Conservation (phyloP, 2,888 invertebrate species). For the Hypercompe scribonia region DNA sequence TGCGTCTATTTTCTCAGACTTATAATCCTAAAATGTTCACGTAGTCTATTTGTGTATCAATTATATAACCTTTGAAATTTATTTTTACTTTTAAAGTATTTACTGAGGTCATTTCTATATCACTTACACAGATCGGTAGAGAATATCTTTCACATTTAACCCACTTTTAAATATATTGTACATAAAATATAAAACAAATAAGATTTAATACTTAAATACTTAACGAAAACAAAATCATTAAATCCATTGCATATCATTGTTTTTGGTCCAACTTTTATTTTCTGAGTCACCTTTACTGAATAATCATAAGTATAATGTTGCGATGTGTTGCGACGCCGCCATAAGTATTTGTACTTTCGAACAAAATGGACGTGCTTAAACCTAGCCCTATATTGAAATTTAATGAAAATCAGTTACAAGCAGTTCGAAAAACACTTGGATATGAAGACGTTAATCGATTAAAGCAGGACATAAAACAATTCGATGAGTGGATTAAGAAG, state of each 20-base stretch:
- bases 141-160: background rate
- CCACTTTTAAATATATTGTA: background rate
- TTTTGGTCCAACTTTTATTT: background rate
- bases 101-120: too few relatives aligned
- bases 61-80: too few relatives aligned
- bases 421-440: constrained; percentile 43
- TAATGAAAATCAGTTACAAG: constrained; percentile 39
- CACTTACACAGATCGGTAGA: too few relatives aligned
- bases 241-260: background rate
- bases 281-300: background rate
- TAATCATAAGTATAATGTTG: background rate
- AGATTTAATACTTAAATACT: background rate
- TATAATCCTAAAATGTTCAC: too few relatives aligned
- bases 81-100: too few relatives aligned
- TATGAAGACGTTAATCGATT: constrained; percentile 47
- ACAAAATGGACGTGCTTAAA: constrained; percentile 31
- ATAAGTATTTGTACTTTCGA: background rate
- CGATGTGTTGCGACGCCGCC: background rate
- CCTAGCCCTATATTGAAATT: constrained; percentile 31
- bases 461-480: constrained; percentile 46
- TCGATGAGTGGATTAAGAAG: constrained; percentile 52
- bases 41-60: too few relatives aligned
- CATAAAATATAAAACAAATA: background rate
- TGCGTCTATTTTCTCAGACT: too few relatives aligned
- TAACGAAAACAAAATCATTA: background rate